Percentiles rank a stretch among this genome's conserved stretches.
These are phyloP conservation scores for Conus betulinus DNA, from an alignment of 1,140 invertebrate species.

Conservation along the genomic window DNA sequence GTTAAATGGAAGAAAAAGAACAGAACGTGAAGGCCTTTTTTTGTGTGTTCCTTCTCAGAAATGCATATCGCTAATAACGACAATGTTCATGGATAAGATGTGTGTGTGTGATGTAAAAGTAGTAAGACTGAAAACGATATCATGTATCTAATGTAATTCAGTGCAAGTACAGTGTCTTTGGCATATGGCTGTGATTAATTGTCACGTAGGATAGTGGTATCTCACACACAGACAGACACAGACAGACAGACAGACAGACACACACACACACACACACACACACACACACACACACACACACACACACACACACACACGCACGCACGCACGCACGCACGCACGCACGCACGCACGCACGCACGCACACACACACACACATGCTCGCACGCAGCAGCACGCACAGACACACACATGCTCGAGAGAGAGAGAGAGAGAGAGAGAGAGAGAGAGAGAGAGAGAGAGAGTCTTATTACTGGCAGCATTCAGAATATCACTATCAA, in stretches of 20 bases:
- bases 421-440: not conserved
- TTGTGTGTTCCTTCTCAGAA: not conserved
- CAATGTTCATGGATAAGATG: not conserved
- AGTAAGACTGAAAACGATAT: not conserved
- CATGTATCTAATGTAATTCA: too few species aligned
- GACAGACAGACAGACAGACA: not conserved
- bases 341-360: not conserved
- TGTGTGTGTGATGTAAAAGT: too few species aligned
- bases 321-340: too few species aligned
- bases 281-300: not conserved
- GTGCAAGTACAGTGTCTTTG: too few species aligned
- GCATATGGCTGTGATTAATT: too few species aligned
- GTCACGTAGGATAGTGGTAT: too few species aligned
- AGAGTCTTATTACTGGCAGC: too few species aligned
- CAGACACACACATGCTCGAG: too few species aligned
- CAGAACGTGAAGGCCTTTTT: too few species aligned
- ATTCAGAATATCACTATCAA: too few species aligned
- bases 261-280: slow-evolving; percentile 1
- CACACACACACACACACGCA: not conserved
- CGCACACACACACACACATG: not conserved
- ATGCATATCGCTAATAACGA: not conserved
- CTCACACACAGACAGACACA: not conserved
- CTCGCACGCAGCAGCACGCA: too few species aligned
- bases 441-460: slow-evolving; percentile 12
- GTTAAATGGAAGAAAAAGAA: too few species aligned